Base-by-base conservation (phyloP, 2,113 vertebrate species). In the Ophthalmolycus amberensis region DNA sequence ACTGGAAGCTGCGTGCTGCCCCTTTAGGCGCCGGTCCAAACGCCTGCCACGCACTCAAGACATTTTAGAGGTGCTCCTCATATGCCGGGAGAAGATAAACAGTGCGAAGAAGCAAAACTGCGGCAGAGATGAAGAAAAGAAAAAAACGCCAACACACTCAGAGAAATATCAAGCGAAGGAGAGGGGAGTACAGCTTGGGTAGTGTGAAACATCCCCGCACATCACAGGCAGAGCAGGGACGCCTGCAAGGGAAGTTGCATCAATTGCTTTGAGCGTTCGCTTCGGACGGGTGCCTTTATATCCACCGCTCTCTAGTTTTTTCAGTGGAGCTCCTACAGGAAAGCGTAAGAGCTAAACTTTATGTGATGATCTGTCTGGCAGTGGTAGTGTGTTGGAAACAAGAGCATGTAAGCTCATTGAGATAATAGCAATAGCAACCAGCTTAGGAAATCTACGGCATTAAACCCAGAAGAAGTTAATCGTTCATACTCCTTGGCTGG, bases 11-110 rank as follows among this genome's bases (percentile, higher is more conserved):
- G 83, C 69, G 32, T 46, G 83, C 82, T 91, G 87, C 87, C 90
- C 79, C 84, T 88, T 88, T 66, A 85, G 90, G 90, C 90, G 84
- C 75, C 83, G 75, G 86, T 90, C 92, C 88, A 91, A 91, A 87
- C n/a, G 74, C 62, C 75, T 93, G 89, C 85, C 85, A 82, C 70
- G 29, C 29, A 69, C 85, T 90, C 85, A 87, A 25, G 85, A 88
- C 73, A 86, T 83, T 91, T 85, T 85, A 85, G 86, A 89, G 73
- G 77, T 70, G 79, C 87, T 86, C 64, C 56, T 87, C 74, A 84
- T 83, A 80, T 25, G 60, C 64, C 34, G 68, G 70, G 44, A 80
- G 68, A 77, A 73, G 64, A 79, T 72, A 80, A 77, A 48, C 27
- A 1, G 27, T 72, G 88, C 84, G 83, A 92, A 83, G 85, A 88